These are phyloP conservation scores for Gambelia wislizenii DNA, from an alignment of 2,797 vertebrate genomes.

Conservation along the genomic window DNA sequence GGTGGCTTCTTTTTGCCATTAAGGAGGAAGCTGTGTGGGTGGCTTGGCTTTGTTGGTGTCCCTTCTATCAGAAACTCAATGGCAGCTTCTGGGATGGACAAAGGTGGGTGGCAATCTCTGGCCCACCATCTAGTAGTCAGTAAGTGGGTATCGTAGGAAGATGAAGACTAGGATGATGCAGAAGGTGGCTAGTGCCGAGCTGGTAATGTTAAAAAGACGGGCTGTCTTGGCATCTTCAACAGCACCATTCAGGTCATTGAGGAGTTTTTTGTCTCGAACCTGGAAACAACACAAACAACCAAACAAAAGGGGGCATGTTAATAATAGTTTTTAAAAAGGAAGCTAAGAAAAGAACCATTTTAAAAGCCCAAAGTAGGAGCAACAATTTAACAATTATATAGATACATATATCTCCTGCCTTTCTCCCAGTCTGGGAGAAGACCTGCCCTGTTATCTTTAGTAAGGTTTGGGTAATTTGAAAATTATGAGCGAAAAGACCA, in stretches of 20 bases:
- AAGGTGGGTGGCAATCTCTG: slow-evolving; percentile 61
- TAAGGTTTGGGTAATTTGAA: background rate
- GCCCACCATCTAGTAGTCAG: slow-evolving; percentile 79
- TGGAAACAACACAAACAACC: slow-evolving; percentile 53
- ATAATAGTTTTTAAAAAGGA: background rate
- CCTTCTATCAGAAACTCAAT: slow-evolving; percentile 70
- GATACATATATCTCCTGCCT: too few relatives aligned
- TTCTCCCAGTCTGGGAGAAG: background rate
- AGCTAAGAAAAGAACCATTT: background rate
- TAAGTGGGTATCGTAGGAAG: slow-evolving; percentile 83
- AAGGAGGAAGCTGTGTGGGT: slow-evolving; percentile 21
- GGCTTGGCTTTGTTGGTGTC: slow-evolving; percentile 38
- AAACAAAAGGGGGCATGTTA: background rate
- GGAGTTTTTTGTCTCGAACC: slow-evolving; percentile 86
- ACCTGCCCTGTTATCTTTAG: background rate
- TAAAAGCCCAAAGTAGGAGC: background rate
- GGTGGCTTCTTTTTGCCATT: slow-evolving; percentile 36
- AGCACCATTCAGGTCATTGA: slow-evolving; percentile 83
- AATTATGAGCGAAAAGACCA: background rate
- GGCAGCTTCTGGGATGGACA: slow-evolving; percentile 70
- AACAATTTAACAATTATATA: background rate
- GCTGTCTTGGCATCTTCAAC: slow-evolving; percentile 86
- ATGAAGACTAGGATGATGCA: slow-evolving; percentile 83
- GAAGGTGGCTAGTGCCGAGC: slow-evolving; percentile 83
- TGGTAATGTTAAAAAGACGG: slow-evolving; percentile 85